Evolutionary conservation across 92 coral and sea anemone genomes (phyloP).

Genomic region (Diadumene lineata): DNA sequence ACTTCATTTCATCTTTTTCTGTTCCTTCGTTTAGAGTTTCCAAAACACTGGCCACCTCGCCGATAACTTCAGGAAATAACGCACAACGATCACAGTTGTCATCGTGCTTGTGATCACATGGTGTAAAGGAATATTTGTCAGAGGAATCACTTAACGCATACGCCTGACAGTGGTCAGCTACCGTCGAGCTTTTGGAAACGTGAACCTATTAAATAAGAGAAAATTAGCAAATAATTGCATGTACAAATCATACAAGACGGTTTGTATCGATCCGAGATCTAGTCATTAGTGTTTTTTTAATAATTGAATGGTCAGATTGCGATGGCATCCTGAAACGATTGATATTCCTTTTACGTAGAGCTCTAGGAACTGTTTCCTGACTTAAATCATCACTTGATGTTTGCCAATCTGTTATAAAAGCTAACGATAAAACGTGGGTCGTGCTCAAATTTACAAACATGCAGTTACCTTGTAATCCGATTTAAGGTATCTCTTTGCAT

Average conservation of each 20-base stretch:
- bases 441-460: background rate
- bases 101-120: slow-evolving; percentile 57
- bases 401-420: background rate
- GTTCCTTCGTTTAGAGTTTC: slow-evolving; percentile 19
- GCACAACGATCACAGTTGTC: slow-evolving; percentile 62
- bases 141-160: slow-evolving; percentile 52
- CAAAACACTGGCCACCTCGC: slow-evolving; percentile 30
- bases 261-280: too few species aligned
- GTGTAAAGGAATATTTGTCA: slow-evolving; percentile 33
- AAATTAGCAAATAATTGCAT: too few species aligned
- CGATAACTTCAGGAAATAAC: slow-evolving; percentile 25
- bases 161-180: slow-evolving; percentile 43
- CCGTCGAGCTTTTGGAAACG: slow-evolving; percentile 37
- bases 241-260: background rate
- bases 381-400: background rate
- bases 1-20: slow-evolving; percentile 15
- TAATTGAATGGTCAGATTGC: background rate
- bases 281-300: too few species aligned
- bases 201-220: slow-evolving; percentile 26
- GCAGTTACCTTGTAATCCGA: slow-evolving; percentile 54
- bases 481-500: slow-evolving; percentile 50
- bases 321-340: background rate
- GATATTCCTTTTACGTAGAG: too few species aligned
- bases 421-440: background rate
- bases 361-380: too few species aligned